Conservation (phyloP, 2,113 vertebrate species). For the Vireo altiloquus region DNA sequence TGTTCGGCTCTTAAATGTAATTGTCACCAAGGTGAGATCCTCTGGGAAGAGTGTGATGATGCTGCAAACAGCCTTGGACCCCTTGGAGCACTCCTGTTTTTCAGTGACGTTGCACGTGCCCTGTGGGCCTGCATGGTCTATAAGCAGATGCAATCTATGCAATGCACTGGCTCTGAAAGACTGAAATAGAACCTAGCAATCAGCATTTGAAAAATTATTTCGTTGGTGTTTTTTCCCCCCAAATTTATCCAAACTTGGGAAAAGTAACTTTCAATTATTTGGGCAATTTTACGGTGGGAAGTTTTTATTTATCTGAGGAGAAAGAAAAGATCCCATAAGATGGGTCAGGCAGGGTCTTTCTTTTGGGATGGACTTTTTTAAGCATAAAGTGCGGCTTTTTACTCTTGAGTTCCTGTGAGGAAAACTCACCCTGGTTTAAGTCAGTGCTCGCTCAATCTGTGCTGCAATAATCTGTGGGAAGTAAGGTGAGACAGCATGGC, state of each 20-base stretch:
- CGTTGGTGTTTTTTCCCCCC: accelerated
- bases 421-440: neutral
- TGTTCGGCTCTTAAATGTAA: neutral
- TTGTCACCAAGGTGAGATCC: neutral
- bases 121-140: neutral
- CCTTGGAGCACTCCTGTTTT: neutral
- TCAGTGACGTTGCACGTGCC: neutral
- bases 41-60: neutral
- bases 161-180: neutral
- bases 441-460: neutral
- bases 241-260: neutral
- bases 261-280: neutral
- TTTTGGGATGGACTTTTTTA: neutral
- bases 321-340: neutral
- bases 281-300: neutral
- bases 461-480: neutral
- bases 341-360: neutral
- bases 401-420: neutral
- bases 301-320: neutral
- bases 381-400: neutral
- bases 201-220: neutral
- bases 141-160: neutral
- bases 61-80: neutral
- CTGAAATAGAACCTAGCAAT: neutral
- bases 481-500: accelerated